Evolutionary conservation across 2,113 vertebrate genomes (phyloP).

Genomic region (Miniopterus natalensis): DNA sequence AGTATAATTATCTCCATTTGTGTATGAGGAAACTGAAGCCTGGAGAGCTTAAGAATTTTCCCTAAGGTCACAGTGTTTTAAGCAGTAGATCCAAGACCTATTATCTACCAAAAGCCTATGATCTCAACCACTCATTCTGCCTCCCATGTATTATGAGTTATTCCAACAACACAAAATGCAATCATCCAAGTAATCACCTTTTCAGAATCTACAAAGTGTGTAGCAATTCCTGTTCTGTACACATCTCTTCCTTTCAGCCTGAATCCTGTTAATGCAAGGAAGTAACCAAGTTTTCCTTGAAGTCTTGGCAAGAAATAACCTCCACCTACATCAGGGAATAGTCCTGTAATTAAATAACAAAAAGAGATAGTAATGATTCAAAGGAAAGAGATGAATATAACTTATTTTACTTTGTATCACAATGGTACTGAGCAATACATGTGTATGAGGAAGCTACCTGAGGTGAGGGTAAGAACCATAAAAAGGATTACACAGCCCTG

Average conservation of each 20-base stretch:
- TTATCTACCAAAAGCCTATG: neutral
- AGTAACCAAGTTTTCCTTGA: conserved; percentile 93
- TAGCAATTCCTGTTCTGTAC: conserved; percentile 93
- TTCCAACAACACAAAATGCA: neutral
- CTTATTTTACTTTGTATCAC: neutral
- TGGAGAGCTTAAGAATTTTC: neutral
- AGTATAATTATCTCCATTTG: neutral
- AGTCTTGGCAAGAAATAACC: conserved; percentile 97
- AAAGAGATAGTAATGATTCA: neutral
- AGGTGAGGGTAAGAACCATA: too few relatives aligned
- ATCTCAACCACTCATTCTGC: neutral
- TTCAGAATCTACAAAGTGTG: conserved; percentile 95
- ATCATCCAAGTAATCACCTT: conserved; percentile 89
- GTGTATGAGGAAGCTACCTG: too few relatives aligned
- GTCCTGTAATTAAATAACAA: conserved; percentile 88
- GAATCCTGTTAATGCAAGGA: conserved; percentile 95
- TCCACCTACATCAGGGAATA: conserved; percentile 98
- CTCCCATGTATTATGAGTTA: neutral
- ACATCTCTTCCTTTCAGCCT: conserved; percentile 96
- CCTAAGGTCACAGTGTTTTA: neutral
- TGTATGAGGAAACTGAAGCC: neutral
- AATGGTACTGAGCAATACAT: too few relatives aligned
- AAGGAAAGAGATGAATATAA: neutral
- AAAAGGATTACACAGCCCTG: neutral
- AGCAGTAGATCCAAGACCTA: neutral